Evolutionary conservation across 2,797 vertebrate genomes (phyloP).

Genomic region (Valencia hispanica): DNA sequence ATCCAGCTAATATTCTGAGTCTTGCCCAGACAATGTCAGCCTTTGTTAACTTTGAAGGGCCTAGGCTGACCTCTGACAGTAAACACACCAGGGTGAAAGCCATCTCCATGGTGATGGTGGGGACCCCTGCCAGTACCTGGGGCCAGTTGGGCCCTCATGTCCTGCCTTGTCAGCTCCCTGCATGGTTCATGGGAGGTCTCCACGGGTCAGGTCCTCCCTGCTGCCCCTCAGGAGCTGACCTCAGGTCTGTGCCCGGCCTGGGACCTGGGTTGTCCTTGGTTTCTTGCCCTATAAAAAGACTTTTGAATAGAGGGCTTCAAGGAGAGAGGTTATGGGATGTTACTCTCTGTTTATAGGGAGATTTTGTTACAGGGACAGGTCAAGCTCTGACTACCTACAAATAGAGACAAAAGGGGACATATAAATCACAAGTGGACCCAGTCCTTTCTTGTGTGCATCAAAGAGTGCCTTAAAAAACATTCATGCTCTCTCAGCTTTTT

Average conservation of each 20-base stretch:
- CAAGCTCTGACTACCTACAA: constrained; percentile 66
- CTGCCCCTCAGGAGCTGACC: constrained; percentile 66
- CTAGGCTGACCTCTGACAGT: constrained; percentile 71
- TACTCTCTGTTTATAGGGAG: constrained; percentile 63
- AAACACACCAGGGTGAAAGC: constrained; percentile 71
- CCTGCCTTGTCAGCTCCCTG: constrained; percentile 62
- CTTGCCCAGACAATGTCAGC: constrained; percentile 56
- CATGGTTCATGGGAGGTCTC: constrained; percentile 64
- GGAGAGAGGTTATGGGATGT: constrained; percentile 60
- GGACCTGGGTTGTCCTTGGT: constrained; percentile 59
- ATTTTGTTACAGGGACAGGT: constrained; percentile 73
- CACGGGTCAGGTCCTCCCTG: constrained; percentile 42
- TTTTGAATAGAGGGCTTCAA: constrained; percentile 52
- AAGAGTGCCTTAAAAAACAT: not conserved
- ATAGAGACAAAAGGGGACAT: constrained; percentile 33
- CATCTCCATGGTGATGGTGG: constrained; percentile 61
- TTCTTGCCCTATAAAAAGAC: constrained; percentile 68
- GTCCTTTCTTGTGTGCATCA: constrained; percentile 31
- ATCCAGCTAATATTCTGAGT: constrained; percentile 57
- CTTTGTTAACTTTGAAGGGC: constrained; percentile 66
- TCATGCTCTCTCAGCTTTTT: not conserved
- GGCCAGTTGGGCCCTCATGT: constrained; percentile 65
- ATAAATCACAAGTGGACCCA: constrained; percentile 56
- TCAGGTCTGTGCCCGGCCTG: constrained; percentile 49
- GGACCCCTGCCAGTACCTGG: constrained; percentile 64